Evolutionary conservation across 2,797 vertebrate genomes (phyloP), one percentile per base, ranked within the genome.

Genomic region (Lepus oiostolus): DNA sequence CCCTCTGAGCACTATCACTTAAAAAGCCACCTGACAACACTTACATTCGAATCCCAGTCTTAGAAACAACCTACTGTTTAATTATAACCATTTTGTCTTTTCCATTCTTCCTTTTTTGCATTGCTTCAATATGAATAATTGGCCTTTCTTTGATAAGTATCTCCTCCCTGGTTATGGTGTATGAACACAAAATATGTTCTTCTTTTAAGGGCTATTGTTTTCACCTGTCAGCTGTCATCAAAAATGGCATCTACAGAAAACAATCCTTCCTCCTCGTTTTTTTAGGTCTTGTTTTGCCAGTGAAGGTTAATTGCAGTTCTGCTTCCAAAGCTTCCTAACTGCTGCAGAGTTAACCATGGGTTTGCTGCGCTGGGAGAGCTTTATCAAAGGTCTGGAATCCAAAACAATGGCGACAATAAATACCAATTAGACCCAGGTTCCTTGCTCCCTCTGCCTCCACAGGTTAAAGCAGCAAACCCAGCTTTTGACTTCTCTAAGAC

Each of bases 351-450:
- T 97, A 97, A 97, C 92, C 95, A 97, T 54, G 95, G 96, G 97
- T 96, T 97, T 95, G 72, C 75, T 67, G 13, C 7, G n/a, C 85
- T 89, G 96, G 77, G 94, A 90, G 96, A 96, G 96, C 79, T 90
- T 95, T 95, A 93, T 95, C 92, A 96, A 96, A 96, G 92, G 88
- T 88, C 95, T 97, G 94, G 88, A 95, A 96, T 97, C 93, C 96
- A 91, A 96, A 97, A 96, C 90, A 97, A 67, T 14, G 47, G 88
- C 35, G 93, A 94, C 67, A 71, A 94, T 97, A 97, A 97, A 97
- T 81, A 97, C 3, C 95, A 96, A 95, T 96, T 97, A 97, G 76
- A 90, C 65, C 60, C 30, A 87, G 92, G 76, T 8, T 62, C 75
- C 95, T 77, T 77, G 71, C 91, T 63, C 52, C 67, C 38, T 17